Conservation (phyloP, 1,140 invertebrate species). For the Drosophila mojavensis region DNA sequence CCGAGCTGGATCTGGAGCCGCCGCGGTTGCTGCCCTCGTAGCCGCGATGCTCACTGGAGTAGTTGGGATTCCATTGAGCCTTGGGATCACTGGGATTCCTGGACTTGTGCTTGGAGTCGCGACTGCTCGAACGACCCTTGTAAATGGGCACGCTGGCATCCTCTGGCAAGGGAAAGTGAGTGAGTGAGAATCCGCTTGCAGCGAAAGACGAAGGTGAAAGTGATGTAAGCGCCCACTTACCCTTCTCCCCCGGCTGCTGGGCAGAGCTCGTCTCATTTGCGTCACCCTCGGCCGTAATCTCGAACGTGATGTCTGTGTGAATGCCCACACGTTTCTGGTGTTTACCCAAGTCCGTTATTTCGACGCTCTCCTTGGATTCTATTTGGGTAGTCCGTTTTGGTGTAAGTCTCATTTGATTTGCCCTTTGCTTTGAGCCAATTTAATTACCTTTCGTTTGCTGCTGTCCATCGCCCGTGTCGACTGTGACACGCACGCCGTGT, state of each 20-base stretch:
- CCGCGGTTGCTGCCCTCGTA: slow-evolving; percentile 34
- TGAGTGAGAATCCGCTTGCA: background rate
- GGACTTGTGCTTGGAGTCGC: slow-evolving; percentile 61
- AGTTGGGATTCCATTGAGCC: slow-evolving; percentile 78
- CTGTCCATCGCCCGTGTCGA: slow-evolving; percentile 81
- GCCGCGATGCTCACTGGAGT: slow-evolving; percentile 60
- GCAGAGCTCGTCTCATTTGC: slow-evolving; percentile 79
- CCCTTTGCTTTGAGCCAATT: slow-evolving; percentile 48
- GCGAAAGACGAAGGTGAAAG: slow-evolving; percentile 18
- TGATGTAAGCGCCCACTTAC: slow-evolving; percentile 37
- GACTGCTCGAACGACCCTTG: slow-evolving; percentile 67
- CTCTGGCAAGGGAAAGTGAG: slow-evolving; percentile 38
- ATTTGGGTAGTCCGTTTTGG: slow-evolving; percentile 19
- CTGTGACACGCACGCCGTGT: slow-evolving; percentile 83
- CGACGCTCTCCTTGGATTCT: slow-evolving; percentile 82
- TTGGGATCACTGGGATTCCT: slow-evolving; percentile 69
- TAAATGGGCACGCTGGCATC: slow-evolving; percentile 82
- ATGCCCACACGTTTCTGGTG: slow-evolving; percentile 83
- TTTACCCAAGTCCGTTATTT: slow-evolving; percentile 82
- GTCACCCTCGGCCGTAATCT: slow-evolving; percentile 78
- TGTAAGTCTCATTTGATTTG: slow-evolving; percentile 38
- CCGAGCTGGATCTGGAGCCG: slow-evolving; percentile 28
- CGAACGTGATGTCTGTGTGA: slow-evolving; percentile 84
- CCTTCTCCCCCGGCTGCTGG: slow-evolving; percentile 75
- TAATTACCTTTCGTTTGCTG: slow-evolving; percentile 83